These are phyloP conservation scores for Chironomus striatipennis DNA, from an alignment of 1,140 invertebrate genomes.

Conservation along the genomic window DNA sequence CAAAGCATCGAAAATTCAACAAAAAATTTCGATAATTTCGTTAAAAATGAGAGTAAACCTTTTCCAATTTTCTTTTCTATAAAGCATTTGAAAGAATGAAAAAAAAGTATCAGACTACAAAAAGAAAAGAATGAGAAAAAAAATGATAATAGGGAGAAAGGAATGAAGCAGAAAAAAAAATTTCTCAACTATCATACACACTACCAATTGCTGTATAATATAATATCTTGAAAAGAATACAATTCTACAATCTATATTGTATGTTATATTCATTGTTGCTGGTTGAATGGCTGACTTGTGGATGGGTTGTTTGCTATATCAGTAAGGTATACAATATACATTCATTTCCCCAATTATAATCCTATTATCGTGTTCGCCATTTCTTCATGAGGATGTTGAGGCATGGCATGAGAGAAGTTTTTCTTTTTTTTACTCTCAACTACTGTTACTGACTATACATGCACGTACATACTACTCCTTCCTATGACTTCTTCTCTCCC, in stretches of 20 bases:
- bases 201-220: not conserved
- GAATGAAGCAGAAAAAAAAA: not conserved
- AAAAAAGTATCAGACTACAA: slow-evolving; percentile 8
- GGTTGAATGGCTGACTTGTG: not conserved
- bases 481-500: not conserved
- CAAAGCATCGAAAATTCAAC: no score
- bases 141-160: not conserved
- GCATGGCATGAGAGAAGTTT: no score
- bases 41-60: not conserved
- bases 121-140: not conserved
- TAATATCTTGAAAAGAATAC: slow-evolving; percentile 9
- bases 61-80: not conserved
- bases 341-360: slow-evolving; percentile 14
- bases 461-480: no score
- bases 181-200: slow-evolving; percentile 14
- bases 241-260: not conserved
- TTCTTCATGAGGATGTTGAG: not conserved
- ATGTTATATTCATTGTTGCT: not conserved
- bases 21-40: not conserved
- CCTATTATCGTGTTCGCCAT: slow-evolving; percentile 1
- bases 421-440: no score
- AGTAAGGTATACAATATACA: slow-evolving; percentile 2
- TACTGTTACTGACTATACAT: no score
- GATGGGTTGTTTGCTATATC: not conserved
- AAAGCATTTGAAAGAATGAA: not conserved